Conservation (phyloP, 1,140 invertebrate genomes). For the Laupala kohalensis region DNA sequence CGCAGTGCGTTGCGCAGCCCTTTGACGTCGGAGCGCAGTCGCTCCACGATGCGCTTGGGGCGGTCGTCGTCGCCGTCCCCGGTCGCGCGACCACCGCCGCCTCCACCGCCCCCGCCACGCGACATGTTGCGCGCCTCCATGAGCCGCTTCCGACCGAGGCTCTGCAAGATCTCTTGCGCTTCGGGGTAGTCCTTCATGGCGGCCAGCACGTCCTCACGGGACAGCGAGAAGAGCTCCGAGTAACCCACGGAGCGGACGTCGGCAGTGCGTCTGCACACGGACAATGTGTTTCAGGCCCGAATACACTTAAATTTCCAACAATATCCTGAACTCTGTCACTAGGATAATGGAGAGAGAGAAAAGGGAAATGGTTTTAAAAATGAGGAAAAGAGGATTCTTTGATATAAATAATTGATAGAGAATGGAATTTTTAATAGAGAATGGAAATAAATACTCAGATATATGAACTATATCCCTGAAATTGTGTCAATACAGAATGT, state of each 20-base stretch:
- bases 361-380: not conserved
- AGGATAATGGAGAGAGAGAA: not conserved
- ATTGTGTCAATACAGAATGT: too few species aligned
- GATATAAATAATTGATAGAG: too few species aligned
- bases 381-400: not conserved
- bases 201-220: conserved; percentile 82
- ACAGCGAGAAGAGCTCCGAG: conserved; percentile 87
- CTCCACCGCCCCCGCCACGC: not conserved
- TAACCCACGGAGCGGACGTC: conserved; percentile 93
- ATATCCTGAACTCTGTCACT: not conserved
- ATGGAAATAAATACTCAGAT: too few species aligned
- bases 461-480: too few species aligned
- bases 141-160: conserved; percentile 69
- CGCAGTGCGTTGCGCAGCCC: conserved; percentile 51
- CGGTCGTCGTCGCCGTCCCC: not conserved
- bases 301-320: not conserved
- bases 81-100: not conserved
- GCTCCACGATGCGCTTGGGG: conserved; percentile 58
- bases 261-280: conserved; percentile 63
- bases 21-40: conserved; percentile 69
- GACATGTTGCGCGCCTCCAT: conserved; percentile 49
- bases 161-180: conserved; percentile 84
- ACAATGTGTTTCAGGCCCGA: too few species aligned
- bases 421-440: too few species aligned
- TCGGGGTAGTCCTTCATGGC: conserved; percentile 96